Evolutionary conservation across 2,797 vertebrate species (phyloP), one percentile per base, ranked within the genome.

Genomic region (Dallia pectoralis): DNA sequence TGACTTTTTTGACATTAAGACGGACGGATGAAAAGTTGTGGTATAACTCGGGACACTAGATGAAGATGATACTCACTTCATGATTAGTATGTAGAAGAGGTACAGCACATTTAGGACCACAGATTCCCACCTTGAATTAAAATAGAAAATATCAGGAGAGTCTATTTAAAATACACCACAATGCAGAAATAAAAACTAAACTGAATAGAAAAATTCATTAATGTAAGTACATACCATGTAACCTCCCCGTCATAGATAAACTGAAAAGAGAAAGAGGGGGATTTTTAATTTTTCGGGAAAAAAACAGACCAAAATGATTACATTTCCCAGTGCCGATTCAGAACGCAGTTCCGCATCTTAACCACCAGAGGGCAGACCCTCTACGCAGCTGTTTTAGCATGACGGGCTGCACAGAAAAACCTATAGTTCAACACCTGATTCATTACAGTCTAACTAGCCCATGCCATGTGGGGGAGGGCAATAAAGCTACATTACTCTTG

Each of bases 161-260:
- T 59, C 53, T 59, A 59, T 59, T 59, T 22, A 59, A 59, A 59
- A 59, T 59, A 59, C 53, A 59, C 53, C 22, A 27, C 22, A n/a
- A n/a, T n/a, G n/a, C 11, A 18, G n/a, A 8, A 16, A 6, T 1
- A n/a, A 1, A 44, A 44, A 44, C 40, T 14, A 44, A 11, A 36
- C 19, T 36, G 22, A 59, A 8, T 14, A 25, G 11, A n/a, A 25
- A 59, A 11, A 59, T 22, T 1, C 12, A 56, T 14, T 4, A 9
- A 12, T 59, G 22, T 18, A 44, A 12, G 2, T 2, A 89, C 97
- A 83, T 90, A 98, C 97, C 97, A 97, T 86, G 92, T 93, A 78
- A 98, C 95, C 53, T 93, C 93, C 88, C 97, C 97, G 18, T 98
- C 97, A 14, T 97, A 95, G 93, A 98, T 98, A 90, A 98, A 96